phyloP scores from a whole-genome alignment of 2,888 invertebrate species.

The Caenorhabditis wallacei region DNA sequence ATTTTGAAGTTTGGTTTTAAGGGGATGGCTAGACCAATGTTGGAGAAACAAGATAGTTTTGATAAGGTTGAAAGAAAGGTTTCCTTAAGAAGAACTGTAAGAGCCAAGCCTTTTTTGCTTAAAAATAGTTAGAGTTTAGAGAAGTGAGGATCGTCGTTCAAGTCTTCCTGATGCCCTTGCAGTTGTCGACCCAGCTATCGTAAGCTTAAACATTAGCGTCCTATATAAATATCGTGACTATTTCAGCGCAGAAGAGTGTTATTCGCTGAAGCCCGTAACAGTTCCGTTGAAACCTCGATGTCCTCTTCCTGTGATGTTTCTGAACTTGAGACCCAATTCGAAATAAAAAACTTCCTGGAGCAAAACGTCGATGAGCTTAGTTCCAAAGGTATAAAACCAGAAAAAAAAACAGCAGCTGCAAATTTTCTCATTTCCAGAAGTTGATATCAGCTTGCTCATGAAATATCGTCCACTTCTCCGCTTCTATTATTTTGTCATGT shows the following conservation, averaged over 20 bases:
- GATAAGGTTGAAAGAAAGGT: slow-evolving; percentile 45
- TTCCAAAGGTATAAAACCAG: slow-evolving; percentile 44
- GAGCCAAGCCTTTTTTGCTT: not conserved
- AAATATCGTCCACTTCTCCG: slow-evolving; percentile 76
- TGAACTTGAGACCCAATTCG: slow-evolving; percentile 56
- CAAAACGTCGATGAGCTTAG: slow-evolving; percentile 55
- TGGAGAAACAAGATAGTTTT: slow-evolving; percentile 51
- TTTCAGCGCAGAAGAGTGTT: slow-evolving; percentile 58
- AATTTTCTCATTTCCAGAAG: slow-evolving; percentile 45
- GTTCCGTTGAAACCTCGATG: slow-evolving; percentile 57
- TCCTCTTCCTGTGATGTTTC: slow-evolving; percentile 57
- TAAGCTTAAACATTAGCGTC: not conserved
- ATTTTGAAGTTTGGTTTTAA: slow-evolving; percentile 53
- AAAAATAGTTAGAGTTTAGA: slow-evolving; percentile 21
- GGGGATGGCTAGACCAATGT: slow-evolving; percentile 57
- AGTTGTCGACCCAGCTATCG: slow-evolving; percentile 48
- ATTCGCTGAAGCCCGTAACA: slow-evolving; percentile 53
- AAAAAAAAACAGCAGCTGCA: not conserved
- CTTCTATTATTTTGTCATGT: slow-evolving; percentile 77
- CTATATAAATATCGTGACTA: not conserved
- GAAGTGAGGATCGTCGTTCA: slow-evolving; percentile 52
- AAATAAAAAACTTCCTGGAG: slow-evolving; percentile 58
- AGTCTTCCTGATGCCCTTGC: slow-evolving; percentile 50
- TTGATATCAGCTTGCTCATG: slow-evolving; percentile 68
- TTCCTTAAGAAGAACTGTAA: slow-evolving; percentile 56